Evolutionary conservation across 2,888 invertebrate species (phyloP), one percentile per base, ranked within the genome.

Genomic region (Hyles lineata): DNA sequence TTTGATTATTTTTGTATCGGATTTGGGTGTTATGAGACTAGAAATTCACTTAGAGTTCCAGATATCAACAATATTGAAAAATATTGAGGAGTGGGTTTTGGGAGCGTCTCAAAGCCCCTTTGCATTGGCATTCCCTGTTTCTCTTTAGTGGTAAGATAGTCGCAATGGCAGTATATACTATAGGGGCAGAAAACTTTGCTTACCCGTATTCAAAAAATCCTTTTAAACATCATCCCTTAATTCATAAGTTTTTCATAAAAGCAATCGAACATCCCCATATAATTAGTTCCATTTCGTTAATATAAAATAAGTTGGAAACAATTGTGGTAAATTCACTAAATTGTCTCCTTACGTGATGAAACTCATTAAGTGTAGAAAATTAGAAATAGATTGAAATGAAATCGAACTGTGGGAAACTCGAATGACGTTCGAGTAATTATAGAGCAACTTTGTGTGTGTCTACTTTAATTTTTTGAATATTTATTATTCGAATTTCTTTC

Each of bases 281-380:
- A 67, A 67, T 67, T 67, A 67, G 17, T 50, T 62, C 32, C 32
- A 62, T 62, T 62, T 67, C 55, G 23, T 67, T 50, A 50, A 50
- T 67, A 67, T 50, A 17, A 17, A 15, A 23, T 7, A 21, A 23
- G 67, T 50, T 17, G 29, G 32, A 5, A 55, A 63, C 25, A 67
- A 35, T n/a, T 29, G 61, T 35, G 43, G 43, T 43, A 43, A 43
- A 43, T 43, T 43, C 15, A 62, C 32, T 50, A 23, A 43, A 67
- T 67, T 21, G 25, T 43, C 23, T 50, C 8, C n/a, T 23, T 67
- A 17, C 67, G 67, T 59, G 60, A 35, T 43, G 21, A 23, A 60
- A 71, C 43, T 60, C 70, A 70, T 60, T 60, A 71, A 17, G 2
- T 43, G 0, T 43, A 43, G n/a, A n/a, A n/a, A n/a, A n/a, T n/a